These are phyloP conservation scores for Drosophila neocordata DNA, from an alignment of 1,140 invertebrate species.

Conservation along the genomic window DNA sequence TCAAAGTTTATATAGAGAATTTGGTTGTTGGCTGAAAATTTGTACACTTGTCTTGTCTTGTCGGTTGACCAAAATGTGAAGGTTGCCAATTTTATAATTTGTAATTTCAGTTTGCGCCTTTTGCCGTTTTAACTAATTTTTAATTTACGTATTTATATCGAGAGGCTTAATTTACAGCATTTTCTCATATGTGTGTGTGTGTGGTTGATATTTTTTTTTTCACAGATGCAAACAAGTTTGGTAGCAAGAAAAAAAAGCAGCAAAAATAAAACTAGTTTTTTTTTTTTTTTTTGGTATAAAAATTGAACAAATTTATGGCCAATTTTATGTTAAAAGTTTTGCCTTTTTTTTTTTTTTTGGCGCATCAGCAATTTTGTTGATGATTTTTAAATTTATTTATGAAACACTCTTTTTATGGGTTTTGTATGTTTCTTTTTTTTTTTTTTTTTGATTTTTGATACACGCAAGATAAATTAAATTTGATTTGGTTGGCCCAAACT, in stretches of 20 bases:
- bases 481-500: conserved; percentile 5
- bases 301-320: conserved; percentile 53
- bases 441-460: not conserved
- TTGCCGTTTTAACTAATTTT: conserved; percentile 68
- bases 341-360: conserved; percentile 3
- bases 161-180: conserved; percentile 62
- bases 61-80: conserved; percentile 55
- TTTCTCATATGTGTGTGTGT: conserved; percentile 29
- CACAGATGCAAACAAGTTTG: conserved; percentile 56
- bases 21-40: not conserved
- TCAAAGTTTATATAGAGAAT: not conserved
- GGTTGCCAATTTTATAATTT: conserved; percentile 41
- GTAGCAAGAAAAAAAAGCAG: conserved; percentile 23
- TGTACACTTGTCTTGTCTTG: not conserved
- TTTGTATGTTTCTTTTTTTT: not conserved
- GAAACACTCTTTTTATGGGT: conserved; percentile 16
- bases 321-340: conserved; percentile 24
- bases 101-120: conserved; percentile 33
- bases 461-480: conserved; percentile 15
- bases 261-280: conserved; percentile 50
- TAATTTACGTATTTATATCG: conserved; percentile 70
- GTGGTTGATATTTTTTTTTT: not conserved
- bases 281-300: conserved; percentile 15
- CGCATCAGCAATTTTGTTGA: conserved; percentile 17
- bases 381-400: conserved; percentile 18